A percentile compares a stretch with the other conserved stretches of the same genome.
Conservation (phyloP, 2,113 vertebrate species). For the Psittacula cyanocephala region DNA sequence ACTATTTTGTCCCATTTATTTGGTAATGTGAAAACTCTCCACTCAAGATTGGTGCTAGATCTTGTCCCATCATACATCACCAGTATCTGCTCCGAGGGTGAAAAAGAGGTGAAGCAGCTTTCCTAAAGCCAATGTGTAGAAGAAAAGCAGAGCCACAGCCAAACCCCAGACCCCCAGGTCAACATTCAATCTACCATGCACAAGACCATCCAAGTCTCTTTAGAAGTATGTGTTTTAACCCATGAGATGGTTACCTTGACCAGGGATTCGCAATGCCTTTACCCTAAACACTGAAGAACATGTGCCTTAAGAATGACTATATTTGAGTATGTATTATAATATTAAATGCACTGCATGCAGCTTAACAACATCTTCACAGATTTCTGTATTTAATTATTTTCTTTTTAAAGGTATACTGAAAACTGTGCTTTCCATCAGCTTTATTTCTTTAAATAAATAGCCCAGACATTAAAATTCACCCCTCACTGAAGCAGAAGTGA, state of each 20-base stretch:
- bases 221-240: neutral
- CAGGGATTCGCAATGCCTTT: neutral
- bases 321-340: neutral
- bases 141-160: neutral
- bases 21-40: neutral
- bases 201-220: neutral
- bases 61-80: neutral
- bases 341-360: neutral
- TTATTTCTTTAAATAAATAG: neutral
- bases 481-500: neutral
- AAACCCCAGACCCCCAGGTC: neutral
- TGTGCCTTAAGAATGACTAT: neutral
- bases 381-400: neutral
- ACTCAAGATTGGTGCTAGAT: neutral
- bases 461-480: slow-evolving; percentile 2
- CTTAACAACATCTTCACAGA: neutral
- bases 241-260: neutral
- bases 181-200: neutral
- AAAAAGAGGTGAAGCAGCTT: neutral
- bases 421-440: neutral
- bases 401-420: neutral
- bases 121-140: neutral
- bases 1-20: neutral
- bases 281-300: neutral
- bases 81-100: neutral